Conservation (phyloP, 64 coral and sea anemone genomes). For the Anthopleura sola region DNA sequence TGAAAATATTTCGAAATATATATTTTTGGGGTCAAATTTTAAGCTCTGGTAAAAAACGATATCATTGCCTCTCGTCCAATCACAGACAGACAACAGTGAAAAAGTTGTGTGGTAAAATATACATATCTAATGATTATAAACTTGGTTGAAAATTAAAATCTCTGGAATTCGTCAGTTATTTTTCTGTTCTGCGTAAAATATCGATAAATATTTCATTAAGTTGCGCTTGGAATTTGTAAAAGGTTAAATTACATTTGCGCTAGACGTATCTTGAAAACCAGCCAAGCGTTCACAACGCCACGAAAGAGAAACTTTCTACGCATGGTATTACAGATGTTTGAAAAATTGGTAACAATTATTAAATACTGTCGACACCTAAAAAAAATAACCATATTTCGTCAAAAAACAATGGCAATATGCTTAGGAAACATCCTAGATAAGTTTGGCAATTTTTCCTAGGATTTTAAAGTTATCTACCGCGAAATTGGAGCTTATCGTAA, state of each 20-base stretch:
- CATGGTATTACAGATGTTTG: not conserved
- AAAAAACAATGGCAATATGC: not conserved
- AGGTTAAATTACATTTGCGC: not conserved
- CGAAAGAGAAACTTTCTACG: not conserved
- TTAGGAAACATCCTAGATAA: not conserved
- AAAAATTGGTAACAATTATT: not conserved
- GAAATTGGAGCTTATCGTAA: not conserved
- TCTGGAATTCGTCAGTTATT: not conserved
- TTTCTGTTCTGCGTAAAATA: not conserved
- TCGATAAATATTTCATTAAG: not conserved
- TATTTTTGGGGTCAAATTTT: not conserved
- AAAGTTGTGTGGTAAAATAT: conserved; percentile 15
- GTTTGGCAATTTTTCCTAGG: not conserved
- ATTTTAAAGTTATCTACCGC: not conserved
- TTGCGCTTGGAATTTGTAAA: not conserved
- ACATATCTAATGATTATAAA: not conserved
- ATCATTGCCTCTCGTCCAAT: conserved; percentile 5
- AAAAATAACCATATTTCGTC: not conserved
- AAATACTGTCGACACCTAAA: not conserved
- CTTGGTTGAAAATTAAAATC: not conserved
- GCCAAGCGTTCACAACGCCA: not conserved
- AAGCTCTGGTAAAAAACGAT: not conserved
- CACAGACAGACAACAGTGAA: not conserved
- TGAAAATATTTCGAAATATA: not conserved
- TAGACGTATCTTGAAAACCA: not conserved